Evolutionary conservation across 1,140 invertebrate species (phyloP), one percentile per base, ranked within the genome.

Genomic region (Aphelinus certus): DNA sequence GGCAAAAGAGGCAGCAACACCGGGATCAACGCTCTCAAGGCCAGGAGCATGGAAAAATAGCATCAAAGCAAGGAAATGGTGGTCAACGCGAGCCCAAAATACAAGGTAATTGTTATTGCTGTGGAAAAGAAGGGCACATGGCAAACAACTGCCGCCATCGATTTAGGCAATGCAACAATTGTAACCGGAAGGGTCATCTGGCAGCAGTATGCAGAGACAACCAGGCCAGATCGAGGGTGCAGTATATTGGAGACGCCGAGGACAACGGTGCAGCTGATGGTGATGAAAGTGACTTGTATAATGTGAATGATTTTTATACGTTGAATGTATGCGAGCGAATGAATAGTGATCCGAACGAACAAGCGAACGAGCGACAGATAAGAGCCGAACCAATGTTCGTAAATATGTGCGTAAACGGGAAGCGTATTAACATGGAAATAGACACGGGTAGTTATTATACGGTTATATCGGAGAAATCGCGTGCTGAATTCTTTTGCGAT

Each of bases 301-400:
- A 42, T 26, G 63, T 42, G 53, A 26, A 3, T 43, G 47, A 65
- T 53, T 42, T 42, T 65, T 4, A 5, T 9, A 42, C 42, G 4
- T 53, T 9, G 42, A 53, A 47, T 10, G 10, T 48, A 63, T 2
- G 3, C 4, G n/a, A 4, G 3, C 62, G n/a, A 43, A 62, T 43
- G 26, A 5, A 45, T 62, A 45, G 26, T 43, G 7, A 62, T 5
- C n/a, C 10, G 2, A 63, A 4, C 7, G 10, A n/a, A 48, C 5
- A 63, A 6, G n/a, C 3, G 7, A 49, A 42, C 46, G 43, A 45
- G 43, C 26, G 26, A 43, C 42, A 9, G 4, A 46, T 26, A 55
- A 10, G 68, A 53, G 60, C 62, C 2, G 53, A 64, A 10, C 71
- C 71, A 6, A 73, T 73, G 71, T 73, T 53, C 47, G n/a, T 73